Conservation (phyloP, 2,797 vertebrate genomes). For the Notolabrus celidotus region DNA sequence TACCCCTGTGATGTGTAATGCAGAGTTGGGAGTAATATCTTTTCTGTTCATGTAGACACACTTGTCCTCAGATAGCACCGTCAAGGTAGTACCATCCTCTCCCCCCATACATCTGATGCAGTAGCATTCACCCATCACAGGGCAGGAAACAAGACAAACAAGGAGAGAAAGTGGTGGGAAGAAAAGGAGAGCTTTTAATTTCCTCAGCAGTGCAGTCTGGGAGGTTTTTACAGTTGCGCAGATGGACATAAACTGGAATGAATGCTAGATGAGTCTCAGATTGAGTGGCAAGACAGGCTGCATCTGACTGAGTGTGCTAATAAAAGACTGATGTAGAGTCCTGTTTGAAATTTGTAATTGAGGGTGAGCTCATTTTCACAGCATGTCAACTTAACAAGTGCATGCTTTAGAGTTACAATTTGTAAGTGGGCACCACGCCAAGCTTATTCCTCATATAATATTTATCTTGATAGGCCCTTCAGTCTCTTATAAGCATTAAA, state of each 20-base stretch:
- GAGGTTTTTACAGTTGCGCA: constrained; percentile 38
- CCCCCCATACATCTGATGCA: constrained; percentile 33
- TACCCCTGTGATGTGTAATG: constrained; percentile 6
- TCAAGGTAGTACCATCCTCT: constrained; percentile 50
- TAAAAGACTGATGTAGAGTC: neutral
- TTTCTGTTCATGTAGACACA: constrained; percentile 37
- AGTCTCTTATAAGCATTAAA: constrained; percentile 12
- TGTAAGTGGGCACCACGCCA: neutral
- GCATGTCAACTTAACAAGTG: neutral
- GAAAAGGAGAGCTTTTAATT: constrained; percentile 58
- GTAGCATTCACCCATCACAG: constrained; percentile 47
- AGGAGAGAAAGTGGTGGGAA: constrained; percentile 6
- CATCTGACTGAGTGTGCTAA: neutral
- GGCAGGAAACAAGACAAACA: constrained; percentile 13
- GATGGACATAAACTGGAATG: constrained; percentile 23
- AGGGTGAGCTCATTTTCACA: neutral
- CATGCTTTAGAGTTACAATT: neutral
- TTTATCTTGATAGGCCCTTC: neutral
- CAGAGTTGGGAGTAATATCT: constrained; percentile 35
- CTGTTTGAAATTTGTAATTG: neutral
- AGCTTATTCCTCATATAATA: constrained; percentile 6
- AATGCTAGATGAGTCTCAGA: constrained; percentile 21
- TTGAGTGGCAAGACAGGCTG: constrained; percentile 17
- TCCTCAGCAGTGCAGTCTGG: constrained; percentile 43
- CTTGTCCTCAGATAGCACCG: constrained; percentile 62